Percentiles rank a stretch among this genome's conserved stretches.
Evolutionary conservation across 1,140 invertebrate species (phyloP).

Genomic region (Rhopalosiphum padi): DNA sequence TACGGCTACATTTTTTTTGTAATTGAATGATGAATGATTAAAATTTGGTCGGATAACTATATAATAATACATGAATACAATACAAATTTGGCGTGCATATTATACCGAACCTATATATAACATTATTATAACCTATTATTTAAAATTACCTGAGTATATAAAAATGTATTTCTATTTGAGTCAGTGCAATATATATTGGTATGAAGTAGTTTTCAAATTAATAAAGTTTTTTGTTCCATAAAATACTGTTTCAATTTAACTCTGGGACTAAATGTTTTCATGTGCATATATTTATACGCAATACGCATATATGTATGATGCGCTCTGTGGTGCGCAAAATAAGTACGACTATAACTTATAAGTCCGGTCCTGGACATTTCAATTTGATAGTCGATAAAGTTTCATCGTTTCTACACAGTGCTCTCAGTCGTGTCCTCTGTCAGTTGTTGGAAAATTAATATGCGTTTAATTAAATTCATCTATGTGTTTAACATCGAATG

Average conservation of each 20-base stretch:
- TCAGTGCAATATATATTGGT: neutral
- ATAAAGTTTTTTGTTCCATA: constrained; percentile 21
- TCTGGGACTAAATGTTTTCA: neutral
- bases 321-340: neutral
- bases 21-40: neutral
- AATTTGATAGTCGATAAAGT: constrained; percentile 29
- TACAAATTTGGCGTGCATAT: neutral
- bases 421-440: neutral
- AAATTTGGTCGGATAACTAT: too few relatives aligned
- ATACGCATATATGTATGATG: neutral
- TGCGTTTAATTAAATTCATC: neutral
- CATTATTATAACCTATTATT: neutral
- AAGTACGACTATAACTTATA: too few relatives aligned
- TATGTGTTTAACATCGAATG: neutral
- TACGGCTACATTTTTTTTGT: neutral
- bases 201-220: neutral
- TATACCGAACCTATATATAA: neutral
- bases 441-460: neutral
- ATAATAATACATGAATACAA: neutral
- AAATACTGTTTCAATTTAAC: neutral
- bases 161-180: neutral
- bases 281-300: neutral
- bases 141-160: neutral
- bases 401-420: neutral
- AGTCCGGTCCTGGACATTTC: neutral